Evolutionary conservation across 2,888 invertebrate genomes (phyloP), one percentile per base, ranked within the genome.

Genomic region (Lasioglossum leucozonium): DNA sequence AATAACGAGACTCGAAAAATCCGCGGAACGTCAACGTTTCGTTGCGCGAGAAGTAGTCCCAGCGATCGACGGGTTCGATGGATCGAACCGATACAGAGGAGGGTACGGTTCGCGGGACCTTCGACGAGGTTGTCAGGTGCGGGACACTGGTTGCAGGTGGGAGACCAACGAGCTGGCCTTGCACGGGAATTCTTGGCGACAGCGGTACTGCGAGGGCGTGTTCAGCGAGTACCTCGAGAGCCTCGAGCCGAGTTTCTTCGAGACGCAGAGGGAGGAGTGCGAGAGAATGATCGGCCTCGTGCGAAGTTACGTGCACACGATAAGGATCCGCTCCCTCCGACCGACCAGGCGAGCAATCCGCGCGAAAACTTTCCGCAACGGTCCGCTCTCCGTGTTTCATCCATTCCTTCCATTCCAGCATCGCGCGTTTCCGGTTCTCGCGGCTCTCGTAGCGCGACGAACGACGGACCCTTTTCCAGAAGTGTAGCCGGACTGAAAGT

Each of bases 201-300:
- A 88, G 44, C 90, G 95, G 34, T 95, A 94, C 82, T 93, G 95
- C 85, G 95, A 95, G 81, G 92, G 94, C n/a, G 92, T 93, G 84
- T 87, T 94, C 34, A 81, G 92, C n/a, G 94, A 95, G 76, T 93
- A 94, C 88, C 86, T 95, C 71, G 93, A 95, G 84, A 83, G 78
- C 8, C 83, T 94, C 72, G 90, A 94, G 69, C 90, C 94, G 51
- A 89, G 81, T 69, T 90, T 85, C 75, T 92, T 92, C 79, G 92
- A 92, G 10, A 26, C 81, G 0, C 90, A 91, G 72, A 84, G 73
- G 62, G 88, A 92, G 8, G 88, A 92, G 71, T 93, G 91, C 79
- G 88, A 91, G 44, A 79, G 86, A 42, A 85, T 92, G 2, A 86
- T 94, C 22, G 75, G 82, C 10, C 90, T 93, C 6, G 87, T 93